A percentile compares a stretch with the other conserved stretches of the same genome.
These are phyloP conservation scores for Eretmocerus hayati DNA, from an alignment of 2,888 invertebrate genomes.

Conservation along the genomic window DNA sequence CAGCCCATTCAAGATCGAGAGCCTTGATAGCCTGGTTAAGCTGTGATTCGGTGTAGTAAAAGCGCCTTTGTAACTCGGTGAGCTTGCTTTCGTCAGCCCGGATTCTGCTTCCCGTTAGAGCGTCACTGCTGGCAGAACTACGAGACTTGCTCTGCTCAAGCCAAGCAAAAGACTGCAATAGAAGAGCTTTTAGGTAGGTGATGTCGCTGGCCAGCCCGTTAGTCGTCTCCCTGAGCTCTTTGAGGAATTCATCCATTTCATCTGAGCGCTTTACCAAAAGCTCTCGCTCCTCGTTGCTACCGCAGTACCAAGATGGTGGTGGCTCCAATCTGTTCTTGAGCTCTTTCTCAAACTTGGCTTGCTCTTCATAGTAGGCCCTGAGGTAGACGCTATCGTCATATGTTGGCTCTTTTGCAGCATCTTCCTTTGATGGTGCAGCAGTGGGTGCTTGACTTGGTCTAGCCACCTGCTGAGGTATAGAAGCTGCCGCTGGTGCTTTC, in stretches of 20 bases:
- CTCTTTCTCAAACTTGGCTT: constrained; percentile 39
- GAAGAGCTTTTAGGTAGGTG: constrained; percentile 49
- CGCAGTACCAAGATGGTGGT: constrained; percentile 46
- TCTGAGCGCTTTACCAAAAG: constrained; percentile 50
- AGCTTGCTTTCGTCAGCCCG: constrained; percentile 63
- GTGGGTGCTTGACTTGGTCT: constrained; percentile 17
- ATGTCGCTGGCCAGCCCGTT: constrained; percentile 57
- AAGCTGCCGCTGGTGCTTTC: constrained; percentile 10
- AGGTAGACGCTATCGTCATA: constrained; percentile 34
- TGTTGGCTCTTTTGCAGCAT: constrained; percentile 23
- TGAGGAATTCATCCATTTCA: constrained; percentile 55
- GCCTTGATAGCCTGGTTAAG: constrained; percentile 64
- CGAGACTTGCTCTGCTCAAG: constrained; percentile 53
- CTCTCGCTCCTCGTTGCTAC: constrained; percentile 54
- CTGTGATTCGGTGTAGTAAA: constrained; percentile 69
- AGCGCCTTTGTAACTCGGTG: constrained; percentile 60
- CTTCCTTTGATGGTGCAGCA: neutral
- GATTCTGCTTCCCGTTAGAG: constrained; percentile 49
- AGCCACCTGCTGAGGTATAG: constrained; percentile 15
- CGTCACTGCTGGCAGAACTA: constrained; percentile 29
- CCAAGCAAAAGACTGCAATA: constrained; percentile 54
- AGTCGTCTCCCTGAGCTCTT: constrained; percentile 58
- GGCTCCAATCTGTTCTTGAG: constrained; percentile 31
- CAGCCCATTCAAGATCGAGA: constrained; percentile 72
- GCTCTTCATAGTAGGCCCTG: constrained; percentile 37